Evolutionary conservation across 23 tunicate genomes (phyloP), one percentile per base, ranked within the genome.

Genomic region (Trididemnum clinides): DNA sequence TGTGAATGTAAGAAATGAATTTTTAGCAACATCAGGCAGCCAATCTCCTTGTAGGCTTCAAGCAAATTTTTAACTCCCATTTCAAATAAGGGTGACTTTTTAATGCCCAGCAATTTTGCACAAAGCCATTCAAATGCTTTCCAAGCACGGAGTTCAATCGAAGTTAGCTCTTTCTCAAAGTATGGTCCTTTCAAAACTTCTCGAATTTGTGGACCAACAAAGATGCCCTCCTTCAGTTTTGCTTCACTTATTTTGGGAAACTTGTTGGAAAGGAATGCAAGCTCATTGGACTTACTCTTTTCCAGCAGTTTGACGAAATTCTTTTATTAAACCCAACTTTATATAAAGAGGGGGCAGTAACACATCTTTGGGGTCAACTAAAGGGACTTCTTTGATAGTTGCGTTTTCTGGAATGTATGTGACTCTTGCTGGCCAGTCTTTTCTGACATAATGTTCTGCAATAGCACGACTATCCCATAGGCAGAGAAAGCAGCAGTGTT

Each of bases 381-480:
- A 63, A 34, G 76, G 76, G 22, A 22, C 58, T 6, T 39, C 7
- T 37, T 38, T 37, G 57, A 82, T 64, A 38, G 64, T 82, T 28
- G 12, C 74, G 33, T 23, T 64, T 82, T 54, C 76, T 44, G 75
- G 63, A 28, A 63, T 63, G 1, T 64, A 64, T 64, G 74, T 12
- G 19, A 18, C 75, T 82, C 86, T 35, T 34, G 75, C 58, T 44
- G 74, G 86, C 86, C 76, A 82, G 33, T 63, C 86, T 64, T 28
- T 64, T 63, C 58, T 64, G 33, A 64, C 57, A 64, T 82, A 82
- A 33, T 82, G 86, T 27, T 82, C 75, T 64, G 58, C 64, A 51
- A 35, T 78, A 78, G 83, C 83, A 82, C 86, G 86, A 64, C 86
- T 82, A 37, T 82, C 75, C 76, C 76, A 82, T 21, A 64, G 57